Conservation (phyloP, 2,797 vertebrate genomes). For the Malacoraja senta region DNA sequence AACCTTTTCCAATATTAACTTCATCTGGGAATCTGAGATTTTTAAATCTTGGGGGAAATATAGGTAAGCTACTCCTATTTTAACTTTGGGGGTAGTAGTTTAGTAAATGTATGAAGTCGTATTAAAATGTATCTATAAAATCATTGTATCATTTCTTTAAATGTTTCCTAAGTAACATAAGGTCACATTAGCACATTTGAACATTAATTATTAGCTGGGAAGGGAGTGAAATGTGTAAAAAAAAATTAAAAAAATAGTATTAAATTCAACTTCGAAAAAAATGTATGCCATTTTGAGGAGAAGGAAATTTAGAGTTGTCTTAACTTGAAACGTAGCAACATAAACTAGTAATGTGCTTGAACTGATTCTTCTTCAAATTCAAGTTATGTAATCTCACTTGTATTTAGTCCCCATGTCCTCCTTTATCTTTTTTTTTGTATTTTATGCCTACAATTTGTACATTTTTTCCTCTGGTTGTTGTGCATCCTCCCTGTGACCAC, state of each 20-base stretch:
- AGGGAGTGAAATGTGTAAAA: no score
- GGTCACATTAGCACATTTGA: background rate
- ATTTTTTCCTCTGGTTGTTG: no score
- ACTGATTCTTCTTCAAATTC: background rate
- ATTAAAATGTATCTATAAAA: background rate
- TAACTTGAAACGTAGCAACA: background rate
- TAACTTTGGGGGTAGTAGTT: background rate
- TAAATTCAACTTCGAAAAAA: background rate
- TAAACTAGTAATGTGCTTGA: background rate
- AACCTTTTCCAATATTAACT: slow-evolving; percentile 3
- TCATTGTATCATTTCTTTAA: background rate
- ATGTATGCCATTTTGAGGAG: background rate
- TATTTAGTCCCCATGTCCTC: no score
- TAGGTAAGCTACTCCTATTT: background rate
- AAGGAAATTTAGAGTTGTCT: background rate
- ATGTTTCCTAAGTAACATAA: background rate
- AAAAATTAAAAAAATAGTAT: no score
- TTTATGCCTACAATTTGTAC: no score
- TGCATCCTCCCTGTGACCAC: no score
- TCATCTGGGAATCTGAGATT: background rate
- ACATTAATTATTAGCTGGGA: background rate
- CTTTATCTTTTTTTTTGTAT: no score
- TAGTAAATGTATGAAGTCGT: background rate
- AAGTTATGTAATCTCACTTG: background rate
- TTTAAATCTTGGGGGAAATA: no score